Evolutionary conservation across 2,113 vertebrate species (phyloP).

Genomic region (Gila orcuttii): DNA sequence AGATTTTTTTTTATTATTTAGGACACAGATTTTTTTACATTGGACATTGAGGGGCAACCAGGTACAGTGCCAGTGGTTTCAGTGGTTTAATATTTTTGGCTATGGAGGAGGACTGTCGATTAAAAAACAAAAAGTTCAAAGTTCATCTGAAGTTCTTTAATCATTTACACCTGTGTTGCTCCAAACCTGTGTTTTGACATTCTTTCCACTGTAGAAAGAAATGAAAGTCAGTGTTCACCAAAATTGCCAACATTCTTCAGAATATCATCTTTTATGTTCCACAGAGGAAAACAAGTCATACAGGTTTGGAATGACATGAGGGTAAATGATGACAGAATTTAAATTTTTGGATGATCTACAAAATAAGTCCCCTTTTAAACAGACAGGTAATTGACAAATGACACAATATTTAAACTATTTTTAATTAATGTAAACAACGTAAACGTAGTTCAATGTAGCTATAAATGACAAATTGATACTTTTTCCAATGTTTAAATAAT

Average conservation of each 20-base stretch:
- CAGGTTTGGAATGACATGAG: not conserved
- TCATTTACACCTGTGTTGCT: too few species aligned
- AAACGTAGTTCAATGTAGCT: not conserved
- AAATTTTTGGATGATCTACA: not conserved
- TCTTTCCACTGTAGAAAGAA: not conserved
- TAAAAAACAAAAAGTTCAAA: too few species aligned
- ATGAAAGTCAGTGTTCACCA: too few species aligned
- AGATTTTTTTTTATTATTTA: not conserved
- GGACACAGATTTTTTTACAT: not conserved
- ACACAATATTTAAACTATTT: too few species aligned
- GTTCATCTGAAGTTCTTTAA: too few species aligned
- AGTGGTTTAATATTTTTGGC: not conserved
- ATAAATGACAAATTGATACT: not conserved
- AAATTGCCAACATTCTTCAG: too few species aligned
- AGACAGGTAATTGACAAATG: not conserved
- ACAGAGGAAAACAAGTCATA: too few species aligned
- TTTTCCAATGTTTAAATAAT: too few species aligned
- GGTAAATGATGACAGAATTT: not conserved
- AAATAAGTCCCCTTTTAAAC: not conserved
- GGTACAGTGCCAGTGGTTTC: not conserved
- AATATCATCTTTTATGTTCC: too few species aligned
- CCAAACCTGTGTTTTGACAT: too few species aligned
- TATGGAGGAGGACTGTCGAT: not conserved
- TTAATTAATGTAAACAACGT: too few species aligned
- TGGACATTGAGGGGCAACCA: not conserved